Evolutionary conservation across 1,140 invertebrate species (phyloP).

Genomic region (Agraylea sexmaculata): DNA sequence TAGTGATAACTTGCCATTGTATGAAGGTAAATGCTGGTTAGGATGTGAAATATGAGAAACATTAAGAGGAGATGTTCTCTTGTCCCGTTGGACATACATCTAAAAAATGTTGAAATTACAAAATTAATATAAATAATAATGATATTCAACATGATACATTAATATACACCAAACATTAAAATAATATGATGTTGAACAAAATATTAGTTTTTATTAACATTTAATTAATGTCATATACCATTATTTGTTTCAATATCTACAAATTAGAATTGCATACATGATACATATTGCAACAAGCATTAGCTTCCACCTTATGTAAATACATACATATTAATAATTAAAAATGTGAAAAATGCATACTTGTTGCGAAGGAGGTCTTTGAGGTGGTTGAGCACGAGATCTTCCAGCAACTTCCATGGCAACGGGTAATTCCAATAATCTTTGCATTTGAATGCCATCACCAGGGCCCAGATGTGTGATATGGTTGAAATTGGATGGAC

Average conservation of each 20-base stretch:
- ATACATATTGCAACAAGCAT: slow-evolving; percentile 31
- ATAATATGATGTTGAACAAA: too few species aligned
- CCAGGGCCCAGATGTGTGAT: slow-evolving; percentile 98
- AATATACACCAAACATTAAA: too few species aligned
- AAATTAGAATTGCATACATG: too few species aligned
- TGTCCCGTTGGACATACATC: slow-evolving; percentile 36
- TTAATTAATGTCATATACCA: too few species aligned
- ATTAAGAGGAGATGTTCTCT: slow-evolving; percentile 39
- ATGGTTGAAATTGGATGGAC: slow-evolving; percentile 96
- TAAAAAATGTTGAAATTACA: too few species aligned
- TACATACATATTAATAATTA: slow-evolving; percentile 23
- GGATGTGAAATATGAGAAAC: slow-evolving; percentile 31
- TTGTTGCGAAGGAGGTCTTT: slow-evolving; percentile 28
- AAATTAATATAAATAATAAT: too few species aligned
- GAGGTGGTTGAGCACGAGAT: slow-evolving; percentile 22
- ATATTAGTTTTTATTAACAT: too few species aligned
- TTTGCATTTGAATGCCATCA: slow-evolving; percentile 86
- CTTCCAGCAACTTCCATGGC: slow-evolving; percentile 63
- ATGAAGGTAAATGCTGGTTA: slow-evolving; percentile 24
- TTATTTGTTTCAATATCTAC: too few species aligned
- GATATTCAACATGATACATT: too few species aligned
- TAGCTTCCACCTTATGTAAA: too few species aligned
- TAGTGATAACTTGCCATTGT: slow-evolving; percentile 36
- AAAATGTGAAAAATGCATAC: too few species aligned
- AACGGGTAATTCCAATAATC: slow-evolving; percentile 83